phyloP scores from a whole-genome alignment of 2,113 vertebrate species.

The Labrus mixtus region DNA sequence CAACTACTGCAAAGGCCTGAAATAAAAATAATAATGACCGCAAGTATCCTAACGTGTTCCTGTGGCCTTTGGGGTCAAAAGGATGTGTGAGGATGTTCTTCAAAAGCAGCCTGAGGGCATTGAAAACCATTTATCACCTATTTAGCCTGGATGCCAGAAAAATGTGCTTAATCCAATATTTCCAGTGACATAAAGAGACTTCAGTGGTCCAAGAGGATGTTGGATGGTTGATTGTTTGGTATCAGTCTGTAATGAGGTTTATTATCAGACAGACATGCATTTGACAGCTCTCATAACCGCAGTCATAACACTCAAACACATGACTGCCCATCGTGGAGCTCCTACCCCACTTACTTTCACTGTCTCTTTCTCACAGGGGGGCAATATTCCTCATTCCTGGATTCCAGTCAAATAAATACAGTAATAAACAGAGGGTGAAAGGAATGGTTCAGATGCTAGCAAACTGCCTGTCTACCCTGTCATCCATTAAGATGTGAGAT shows the following conservation, averaged over 20 bases:
- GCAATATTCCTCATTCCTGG: slow-evolving; percentile 58
- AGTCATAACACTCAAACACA: slow-evolving; percentile 63
- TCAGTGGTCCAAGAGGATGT: slow-evolving; percentile 14
- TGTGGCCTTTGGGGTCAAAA: slow-evolving; percentile 38
- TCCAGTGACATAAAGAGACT: slow-evolving; percentile 12
- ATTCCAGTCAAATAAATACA: slow-evolving; percentile 80
- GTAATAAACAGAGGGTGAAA: slow-evolving; percentile 71
- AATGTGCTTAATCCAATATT: slow-evolving; percentile 27
- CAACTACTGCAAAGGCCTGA: slow-evolving; percentile 53
- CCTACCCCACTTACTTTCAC: slow-evolving; percentile 44
- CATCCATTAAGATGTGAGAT: slow-evolving; percentile 79
- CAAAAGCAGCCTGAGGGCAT: neutral
- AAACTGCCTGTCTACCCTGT: slow-evolving; percentile 60
- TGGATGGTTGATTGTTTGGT: slow-evolving; percentile 30
- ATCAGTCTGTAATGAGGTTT: slow-evolving; percentile 46
- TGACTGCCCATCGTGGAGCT: slow-evolving; percentile 29
- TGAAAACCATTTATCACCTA: slow-evolving; percentile 40
- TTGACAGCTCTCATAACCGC: slow-evolving; percentile 61
- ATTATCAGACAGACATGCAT: slow-evolving; percentile 62
- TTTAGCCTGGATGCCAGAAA: slow-evolving; percentile 10
- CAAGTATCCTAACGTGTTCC: slow-evolving; percentile 44
- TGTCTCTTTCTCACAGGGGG: slow-evolving; percentile 28
- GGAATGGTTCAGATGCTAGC: slow-evolving; percentile 42
- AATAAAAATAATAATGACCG: slow-evolving; percentile 59
- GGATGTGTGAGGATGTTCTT: slow-evolving; percentile 44